Conservation (phyloP, 2,113 vertebrate species). For the Rhinolophus ferrumequinum region DNA sequence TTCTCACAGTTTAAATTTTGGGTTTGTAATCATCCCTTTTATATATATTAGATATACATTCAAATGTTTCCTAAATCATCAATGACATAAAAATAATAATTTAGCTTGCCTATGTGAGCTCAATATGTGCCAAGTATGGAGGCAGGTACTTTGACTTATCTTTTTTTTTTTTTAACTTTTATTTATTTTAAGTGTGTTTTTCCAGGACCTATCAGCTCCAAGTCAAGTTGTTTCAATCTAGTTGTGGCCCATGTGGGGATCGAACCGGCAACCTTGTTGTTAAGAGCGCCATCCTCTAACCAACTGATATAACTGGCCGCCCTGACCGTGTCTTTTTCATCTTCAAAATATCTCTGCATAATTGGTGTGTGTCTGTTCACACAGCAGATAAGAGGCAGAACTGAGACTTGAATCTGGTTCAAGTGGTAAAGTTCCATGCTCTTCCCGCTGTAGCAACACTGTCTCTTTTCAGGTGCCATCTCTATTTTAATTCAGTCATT, state of each 20-base stretch:
- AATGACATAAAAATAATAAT: neutral
- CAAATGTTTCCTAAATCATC: neutral
- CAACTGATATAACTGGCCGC: too few relatives aligned
- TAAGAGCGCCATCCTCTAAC: too few relatives aligned
- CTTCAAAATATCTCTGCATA: neutral
- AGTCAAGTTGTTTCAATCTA: too few relatives aligned
- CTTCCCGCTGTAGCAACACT: neutral
- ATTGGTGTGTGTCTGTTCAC: neutral
- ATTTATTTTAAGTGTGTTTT: too few relatives aligned
- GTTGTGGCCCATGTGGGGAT: too few relatives aligned
- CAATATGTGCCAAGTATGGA: neutral
- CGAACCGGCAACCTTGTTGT: too few relatives aligned
- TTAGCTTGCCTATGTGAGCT: neutral
- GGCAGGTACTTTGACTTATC: neutral
- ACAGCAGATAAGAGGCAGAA: neutral
- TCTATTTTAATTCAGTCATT: slow-evolving; percentile 26
- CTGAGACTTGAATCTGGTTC: neutral
- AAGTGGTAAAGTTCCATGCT: neutral
- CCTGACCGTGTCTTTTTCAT: neutral
- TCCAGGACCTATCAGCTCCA: too few relatives aligned
- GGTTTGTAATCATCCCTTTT: neutral
- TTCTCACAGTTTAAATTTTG: neutral
- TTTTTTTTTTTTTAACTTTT: too few relatives aligned
- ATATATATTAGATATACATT: neutral
- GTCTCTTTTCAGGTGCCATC: neutral